Base-by-base conservation (phyloP, 2,888 invertebrate genomes). In the Synergus laeviventris region DNA sequence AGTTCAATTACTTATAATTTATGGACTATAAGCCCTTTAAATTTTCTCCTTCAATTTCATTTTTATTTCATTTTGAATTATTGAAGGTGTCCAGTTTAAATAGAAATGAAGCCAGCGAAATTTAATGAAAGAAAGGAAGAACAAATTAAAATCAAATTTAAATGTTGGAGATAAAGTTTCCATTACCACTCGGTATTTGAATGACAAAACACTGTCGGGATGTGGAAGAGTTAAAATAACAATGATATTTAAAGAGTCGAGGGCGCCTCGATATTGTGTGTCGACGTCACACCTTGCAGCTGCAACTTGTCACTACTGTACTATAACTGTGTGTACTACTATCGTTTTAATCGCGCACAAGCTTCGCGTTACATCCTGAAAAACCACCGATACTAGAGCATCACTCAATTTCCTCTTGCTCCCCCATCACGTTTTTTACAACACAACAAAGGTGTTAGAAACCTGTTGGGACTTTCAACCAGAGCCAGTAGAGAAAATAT, bases 301-400 rank as follows among this genome's bases (percentile, higher is more conserved):
- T 90, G 89, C 90, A 90, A 91, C 90, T 91, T 89, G 88, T 90
- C 90, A 91, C 90, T 90, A 89, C 89, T 91, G 87, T 90, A 90
- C 90, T 91, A 89, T 90, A 89, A 91, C 91, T 90, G 86, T 90
- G 88, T 90, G 89, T 90, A 90, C 89, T 90, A 89, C 88, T 89
- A 86, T 88, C 86, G 86, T 88, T 86, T 87, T 87, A 83, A 84
- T 83, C 85, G 87, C 89, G 88, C 90, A 89, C 90, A 89, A 89
- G 89, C 86, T 89, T 91, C 87, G 83, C 85, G 80, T 78, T 76
- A 79, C 76, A 78, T 66, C 64, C n/a, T 9, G 36, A n/a, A 62
- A 61, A 62, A 62, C n/a, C 38, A n/a, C 16, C 12, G 18, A 62
- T 62, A 38, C 62, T 36, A 12, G n/a, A 38, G 16, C 9, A 62